Evolutionary conservation across 2,113 vertebrate species (phyloP).

Genomic region (Albula glossodonta): DNA sequence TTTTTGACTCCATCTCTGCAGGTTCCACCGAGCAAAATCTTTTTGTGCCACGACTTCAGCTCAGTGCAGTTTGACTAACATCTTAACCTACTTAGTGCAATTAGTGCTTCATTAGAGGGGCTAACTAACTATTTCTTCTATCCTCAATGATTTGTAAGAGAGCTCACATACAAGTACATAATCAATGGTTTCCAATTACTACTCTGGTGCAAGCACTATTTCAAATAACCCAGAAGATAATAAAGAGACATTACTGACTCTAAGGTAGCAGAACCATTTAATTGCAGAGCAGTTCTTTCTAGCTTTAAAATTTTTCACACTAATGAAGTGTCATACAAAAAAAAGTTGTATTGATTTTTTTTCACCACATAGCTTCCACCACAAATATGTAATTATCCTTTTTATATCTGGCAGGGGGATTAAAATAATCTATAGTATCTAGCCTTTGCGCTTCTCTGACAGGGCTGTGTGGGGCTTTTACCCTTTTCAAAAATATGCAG

Average conservation of each 20-base stretch:
- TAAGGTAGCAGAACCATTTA: conserved; percentile 98
- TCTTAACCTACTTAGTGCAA: conserved; percentile 99
- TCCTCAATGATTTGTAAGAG: conserved; percentile 99
- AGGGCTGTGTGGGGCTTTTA: conserved; percentile 96
- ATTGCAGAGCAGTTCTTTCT: conserved; percentile 98
- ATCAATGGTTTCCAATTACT: conserved; percentile 99
- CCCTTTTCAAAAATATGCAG: conserved; percentile 99
- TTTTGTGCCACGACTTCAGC: conserved; percentile 75
- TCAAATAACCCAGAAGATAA: conserved; percentile 99
- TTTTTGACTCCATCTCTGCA: conserved; percentile 42
- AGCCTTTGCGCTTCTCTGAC: conserved; percentile 99
- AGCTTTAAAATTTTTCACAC: conserved; percentile 99
- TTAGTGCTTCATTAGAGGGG: conserved; percentile 99
- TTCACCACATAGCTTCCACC: conserved; percentile 98
- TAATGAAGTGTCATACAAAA: conserved; percentile 99
- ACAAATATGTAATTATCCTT: conserved; percentile 99
- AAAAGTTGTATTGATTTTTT: conserved; percentile 99
- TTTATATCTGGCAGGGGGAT: conserved; percentile 99
- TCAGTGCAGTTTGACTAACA: conserved; percentile 97
- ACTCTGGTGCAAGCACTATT: conserved; percentile 98
- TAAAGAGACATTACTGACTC: conserved; percentile 98
- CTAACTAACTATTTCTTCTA: conserved; percentile 99
- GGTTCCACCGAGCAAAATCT: conserved; percentile 66
- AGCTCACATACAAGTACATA: conserved; percentile 99
- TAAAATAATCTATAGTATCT: conserved; percentile 99